Conservation (phyloP, 2,888 invertebrate genomes). For the Sarcophaga rosellei region DNA sequence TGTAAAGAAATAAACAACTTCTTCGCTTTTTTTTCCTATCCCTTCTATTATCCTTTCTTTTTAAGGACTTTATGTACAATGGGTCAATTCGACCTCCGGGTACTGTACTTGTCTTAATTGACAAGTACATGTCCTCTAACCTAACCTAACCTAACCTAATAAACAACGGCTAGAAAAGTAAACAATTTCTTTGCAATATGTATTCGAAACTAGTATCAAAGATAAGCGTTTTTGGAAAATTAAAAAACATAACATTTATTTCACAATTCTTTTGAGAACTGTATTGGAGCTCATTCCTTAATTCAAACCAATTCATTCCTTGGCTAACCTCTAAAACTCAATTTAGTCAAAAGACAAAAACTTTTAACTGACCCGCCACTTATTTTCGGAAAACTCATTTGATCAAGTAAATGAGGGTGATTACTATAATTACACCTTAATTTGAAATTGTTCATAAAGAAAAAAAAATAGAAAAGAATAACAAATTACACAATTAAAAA, state of each 20-base stretch:
- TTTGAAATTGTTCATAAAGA: constrained; percentile 58
- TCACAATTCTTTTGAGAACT: background rate
- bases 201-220: too few species aligned
- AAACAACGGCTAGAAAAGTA: too few species aligned
- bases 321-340: constrained; percentile 12
- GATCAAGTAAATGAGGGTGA: constrained; percentile 68
- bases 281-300: background rate
- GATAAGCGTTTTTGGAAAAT: too few species aligned
- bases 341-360: constrained; percentile 15
- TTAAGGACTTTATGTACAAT: too few species aligned
- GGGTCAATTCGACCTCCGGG: too few species aligned
- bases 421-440: constrained; percentile 69
- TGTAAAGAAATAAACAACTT: too few species aligned
- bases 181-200: too few species aligned
- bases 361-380: constrained; percentile 55
- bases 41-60: too few species aligned
- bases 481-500: constrained; percentile 67
- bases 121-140: too few species aligned
- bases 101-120: too few species aligned
- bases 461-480: constrained; percentile 25
- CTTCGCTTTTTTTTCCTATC: too few species aligned
- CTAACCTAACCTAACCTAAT: too few species aligned
- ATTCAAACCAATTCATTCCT: background rate
- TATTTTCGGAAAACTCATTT: constrained; percentile 53
- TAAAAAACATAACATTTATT: background rate